Conservation (phyloP, 2,888 invertebrate species). For the Pelosia muscerda region DNA sequence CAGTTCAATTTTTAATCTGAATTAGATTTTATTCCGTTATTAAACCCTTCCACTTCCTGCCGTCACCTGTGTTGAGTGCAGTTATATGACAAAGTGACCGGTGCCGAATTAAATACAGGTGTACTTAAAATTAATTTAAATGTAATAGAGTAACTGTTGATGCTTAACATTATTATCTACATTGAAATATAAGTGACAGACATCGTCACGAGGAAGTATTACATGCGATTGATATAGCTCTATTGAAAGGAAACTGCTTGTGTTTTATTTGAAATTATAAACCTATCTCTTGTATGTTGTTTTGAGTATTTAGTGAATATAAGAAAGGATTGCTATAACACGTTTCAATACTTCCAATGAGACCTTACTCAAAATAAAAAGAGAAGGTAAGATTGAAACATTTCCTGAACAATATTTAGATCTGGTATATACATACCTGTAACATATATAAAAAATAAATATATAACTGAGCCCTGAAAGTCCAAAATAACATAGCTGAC, state of each 20-base stretch:
- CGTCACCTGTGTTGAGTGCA: conserved; percentile 4
- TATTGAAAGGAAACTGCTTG: not conserved
- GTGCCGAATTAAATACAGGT: not conserved
- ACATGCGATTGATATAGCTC: not conserved
- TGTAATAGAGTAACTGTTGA: not conserved
- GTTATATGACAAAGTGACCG: not conserved
- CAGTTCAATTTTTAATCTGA: not conserved
- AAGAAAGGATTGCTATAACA: not conserved
- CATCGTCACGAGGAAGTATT: not conserved
- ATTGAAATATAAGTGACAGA: not conserved
- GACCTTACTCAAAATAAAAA: not conserved
- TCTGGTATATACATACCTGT: too few species aligned
- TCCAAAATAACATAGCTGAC: too few species aligned
- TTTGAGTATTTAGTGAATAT: not conserved
- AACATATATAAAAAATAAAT: too few species aligned
- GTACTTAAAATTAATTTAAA: not conserved
- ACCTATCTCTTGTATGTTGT: not conserved
- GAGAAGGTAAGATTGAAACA: too few species aligned
- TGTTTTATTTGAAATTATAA: not conserved
- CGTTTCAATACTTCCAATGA: not conserved
- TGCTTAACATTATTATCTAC: not conserved
- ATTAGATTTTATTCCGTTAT: not conserved
- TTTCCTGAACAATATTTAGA: too few species aligned
- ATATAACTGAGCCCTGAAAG: conserved; percentile 21
- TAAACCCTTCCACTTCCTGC: not conserved